Evolutionary conservation across 1,140 invertebrate species (phyloP), one percentile per base, ranked within the genome.

Genomic region (Ceratosolen solmsi): DNA sequence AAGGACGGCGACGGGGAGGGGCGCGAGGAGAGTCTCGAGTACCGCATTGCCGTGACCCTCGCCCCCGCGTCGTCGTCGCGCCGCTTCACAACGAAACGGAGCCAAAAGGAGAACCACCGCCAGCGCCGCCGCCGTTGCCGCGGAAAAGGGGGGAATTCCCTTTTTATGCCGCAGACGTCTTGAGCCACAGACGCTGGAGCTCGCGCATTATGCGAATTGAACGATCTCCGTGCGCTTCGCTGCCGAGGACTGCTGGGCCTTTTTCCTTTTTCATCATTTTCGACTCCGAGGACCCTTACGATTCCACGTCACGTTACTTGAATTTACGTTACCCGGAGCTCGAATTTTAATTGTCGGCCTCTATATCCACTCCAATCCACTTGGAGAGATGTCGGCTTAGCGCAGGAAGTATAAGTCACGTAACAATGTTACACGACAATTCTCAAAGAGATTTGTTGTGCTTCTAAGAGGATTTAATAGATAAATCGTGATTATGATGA

Each of bases 11-110:
- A 65, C 30, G 30, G 8, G 2, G 60, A 86, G 84, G 84, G 86
- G 86, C 83, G 81, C 86, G 79, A 85, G 87, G 77, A 73, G 36
- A 87, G 88, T 89, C 86, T 88, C 87, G 87, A 88, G 87, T 88
- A 84, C 84, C 85, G 74, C 83, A 80, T 75, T 83, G 76, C 73
- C 54, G 79, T 56, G 68, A 13, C 58, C 56, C 33, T 79, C 74
- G 63, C 63, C 46, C 75, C 41, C 58, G 36, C 73, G 9, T 58
- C 25, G 30, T 36, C 72, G 30, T 51, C 51, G 7, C n/a, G 27
- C 27, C 72, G 51, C 72, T 27, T 9, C 75, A 25, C 38, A 58
- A 56, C 76, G 65, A 30, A 51, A n/a, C 36, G 38, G 74, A 76
- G 82, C 80, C 83, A 84, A 83, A 71, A 71, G 78, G 72, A 65